Base-by-base conservation (phyloP, 1,140 invertebrate species). In the Bombus polaris region DNA sequence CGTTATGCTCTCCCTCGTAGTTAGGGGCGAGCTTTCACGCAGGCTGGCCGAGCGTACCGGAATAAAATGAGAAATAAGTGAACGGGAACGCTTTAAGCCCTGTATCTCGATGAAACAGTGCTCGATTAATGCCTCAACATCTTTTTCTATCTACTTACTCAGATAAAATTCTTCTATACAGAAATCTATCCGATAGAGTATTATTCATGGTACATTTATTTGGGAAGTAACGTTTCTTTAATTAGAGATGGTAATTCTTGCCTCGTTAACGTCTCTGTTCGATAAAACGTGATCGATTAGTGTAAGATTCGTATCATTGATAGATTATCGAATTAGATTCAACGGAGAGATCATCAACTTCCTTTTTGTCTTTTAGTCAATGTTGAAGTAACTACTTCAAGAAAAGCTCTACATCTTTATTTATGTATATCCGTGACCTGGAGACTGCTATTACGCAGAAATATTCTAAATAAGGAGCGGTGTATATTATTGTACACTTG, bases 51-150 rank as follows among this genome's bases (percentile, higher is more conserved):
- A 73, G 71, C 71, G 71, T 47, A 32, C 71, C 37, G 42, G 59
- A 78, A 78, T 65, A 65, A 78, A 78, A 78, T 65, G 76, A 78
- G 76, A 78, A 78, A 78, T 78, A 78, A 78, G 76, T 39, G 68
- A 84, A 84, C 13, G 57, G 35, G 35, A 76, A 59, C 13, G 42
- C 62, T 65, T 53, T 37, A 78, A 78, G 37, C 39, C 22, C 59
- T 62, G 57, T 78, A 78, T 78, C 75, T 53, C 42, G 22, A 6
- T 39, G 39, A 47, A 85, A 77, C 59, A 83, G 39, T 53, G 53
- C 22, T 65, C 39, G 86, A 86, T 66, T 37, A 78, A 78, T 65
- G 39, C 12, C 4, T 13, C 12, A 22, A 76, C 53, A 39, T 59
- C 53, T n/a, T 57, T 39, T 12, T 13, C 22, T 22, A 25, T 59